A percentile compares a stretch with the other conserved stretches of the same genome.
Evolutionary conservation across 2,888 invertebrate species (phyloP).

Genomic region (Celastrina argiolus): DNA sequence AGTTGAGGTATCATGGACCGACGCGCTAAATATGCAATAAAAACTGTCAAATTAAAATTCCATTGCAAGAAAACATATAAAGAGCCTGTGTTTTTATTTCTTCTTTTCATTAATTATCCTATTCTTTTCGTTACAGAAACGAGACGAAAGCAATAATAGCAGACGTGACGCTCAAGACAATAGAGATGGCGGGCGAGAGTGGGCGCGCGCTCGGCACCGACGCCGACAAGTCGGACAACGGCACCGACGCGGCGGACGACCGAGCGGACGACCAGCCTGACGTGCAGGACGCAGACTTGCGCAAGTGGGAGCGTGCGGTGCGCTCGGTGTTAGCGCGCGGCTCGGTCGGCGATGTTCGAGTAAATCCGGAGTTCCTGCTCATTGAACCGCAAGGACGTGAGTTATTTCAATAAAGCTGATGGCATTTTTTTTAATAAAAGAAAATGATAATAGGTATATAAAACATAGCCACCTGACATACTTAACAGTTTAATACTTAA

Average conservation of each 20-base stretch:
- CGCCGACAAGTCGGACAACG: constrained; percentile 21
- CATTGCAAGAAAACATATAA: too few species aligned
- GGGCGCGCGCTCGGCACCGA: constrained; percentile 47
- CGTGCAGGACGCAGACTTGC: constrained; percentile 31
- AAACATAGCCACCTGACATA: too few species aligned
- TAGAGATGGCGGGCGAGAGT: constrained; percentile 82
- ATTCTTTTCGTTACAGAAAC: constrained; percentile 50
- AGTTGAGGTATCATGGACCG: too few species aligned
- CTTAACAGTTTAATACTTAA: too few species aligned
- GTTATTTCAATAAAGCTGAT: constrained; percentile 47
- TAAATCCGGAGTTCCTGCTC: constrained; percentile 88
- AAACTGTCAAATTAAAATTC: too few species aligned
- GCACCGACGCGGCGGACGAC: constrained; percentile 5
- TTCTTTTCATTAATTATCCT: too few species aligned
- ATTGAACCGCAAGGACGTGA: constrained; percentile 85
- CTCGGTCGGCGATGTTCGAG: constrained; percentile 85
- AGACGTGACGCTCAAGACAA: constrained; percentile 85
- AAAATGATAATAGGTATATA: too few species aligned
- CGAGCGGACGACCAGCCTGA: not conserved
- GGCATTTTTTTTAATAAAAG: too few species aligned
- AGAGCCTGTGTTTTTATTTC: too few species aligned
- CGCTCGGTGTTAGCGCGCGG: constrained; percentile 84
- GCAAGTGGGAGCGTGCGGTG: constrained; percentile 77
- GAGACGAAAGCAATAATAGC: constrained; percentile 84
- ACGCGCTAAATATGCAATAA: too few species aligned